Evolutionary conservation across 2,888 invertebrate genomes (phyloP).

Genomic region (Beris morrisii): DNA sequence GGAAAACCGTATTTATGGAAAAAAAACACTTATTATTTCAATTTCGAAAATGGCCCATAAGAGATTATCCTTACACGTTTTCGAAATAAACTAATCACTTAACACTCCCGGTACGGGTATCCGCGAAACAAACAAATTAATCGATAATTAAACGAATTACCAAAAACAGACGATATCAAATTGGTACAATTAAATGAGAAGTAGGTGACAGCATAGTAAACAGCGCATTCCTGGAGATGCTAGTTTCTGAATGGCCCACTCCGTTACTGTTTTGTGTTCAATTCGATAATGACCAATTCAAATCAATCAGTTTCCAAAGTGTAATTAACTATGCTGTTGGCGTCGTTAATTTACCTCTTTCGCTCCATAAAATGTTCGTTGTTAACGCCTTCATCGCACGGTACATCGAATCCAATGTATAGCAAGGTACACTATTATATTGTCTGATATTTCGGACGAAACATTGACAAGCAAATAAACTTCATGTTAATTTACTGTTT

Average conservation of each 20-base stretch:
- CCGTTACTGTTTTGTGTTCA: not conserved
- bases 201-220: conserved; percentile 17
- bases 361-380: not conserved
- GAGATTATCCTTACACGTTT: too few species aligned
- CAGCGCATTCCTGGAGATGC: not conserved
- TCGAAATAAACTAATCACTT: too few species aligned
- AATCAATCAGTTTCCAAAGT: conserved; percentile 23
- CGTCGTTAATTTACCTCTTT: conserved; percentile 28
- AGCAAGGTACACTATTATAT: too few species aligned
- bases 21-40: too few species aligned
- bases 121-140: too few species aligned
- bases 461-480: conserved; percentile 6
- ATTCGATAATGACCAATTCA: conserved; percentile 14
- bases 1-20: too few species aligned
- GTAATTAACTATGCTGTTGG: conserved; percentile 18
- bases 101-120: too few species aligned
- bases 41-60: too few species aligned
- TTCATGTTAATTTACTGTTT: conserved; percentile 23
- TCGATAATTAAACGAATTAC: too few species aligned
- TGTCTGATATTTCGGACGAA: too few species aligned
- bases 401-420: too few species aligned
- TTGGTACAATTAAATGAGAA: conserved; percentile 27
- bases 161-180: not conserved
- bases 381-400: too few species aligned
- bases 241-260: not conserved